phyloP scores from a whole-genome alignment of 2,888 invertebrate species.

The Chaitophorus viminalis region DNA sequence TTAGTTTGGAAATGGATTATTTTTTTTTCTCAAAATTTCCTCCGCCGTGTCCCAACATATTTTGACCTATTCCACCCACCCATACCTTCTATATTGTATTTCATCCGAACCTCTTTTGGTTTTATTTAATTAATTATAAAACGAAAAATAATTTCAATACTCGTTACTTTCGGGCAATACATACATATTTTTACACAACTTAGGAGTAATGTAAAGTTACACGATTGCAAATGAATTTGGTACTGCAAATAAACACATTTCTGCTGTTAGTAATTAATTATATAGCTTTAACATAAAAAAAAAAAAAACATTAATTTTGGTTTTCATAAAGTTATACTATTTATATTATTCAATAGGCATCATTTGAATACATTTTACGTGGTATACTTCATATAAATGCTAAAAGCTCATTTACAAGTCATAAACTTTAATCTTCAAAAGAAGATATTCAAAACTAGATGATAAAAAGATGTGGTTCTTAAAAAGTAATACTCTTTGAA shows the following conservation, averaged over 20 bases:
- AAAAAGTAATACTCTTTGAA: constrained; percentile 27
- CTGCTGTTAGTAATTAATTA: neutral
- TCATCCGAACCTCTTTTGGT: neutral
- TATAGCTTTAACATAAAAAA: too few relatives aligned
- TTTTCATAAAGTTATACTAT: neutral
- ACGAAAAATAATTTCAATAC: neutral
- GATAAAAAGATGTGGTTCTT: neutral
- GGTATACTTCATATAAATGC: neutral
- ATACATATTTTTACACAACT: neutral
- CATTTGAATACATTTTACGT: neutral
- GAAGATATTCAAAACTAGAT: neutral
- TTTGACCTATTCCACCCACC: neutral
- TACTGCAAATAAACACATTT: neutral
- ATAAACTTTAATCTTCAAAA: constrained; percentile 1
- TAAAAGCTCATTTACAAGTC: constrained; percentile 34
- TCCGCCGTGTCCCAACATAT: too few relatives aligned
- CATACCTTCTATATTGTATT: neutral
- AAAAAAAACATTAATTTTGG: neutral
- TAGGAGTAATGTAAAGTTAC: neutral
- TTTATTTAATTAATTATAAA: neutral
- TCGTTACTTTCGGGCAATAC: neutral
- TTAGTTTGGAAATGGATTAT: too few relatives aligned
- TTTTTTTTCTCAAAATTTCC: too few relatives aligned
- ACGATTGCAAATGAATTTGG: neutral
- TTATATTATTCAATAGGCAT: constrained; percentile 5